These are phyloP conservation scores for Pedionomus torquatus DNA, from an alignment of 2,113 vertebrate genomes.

Conservation along the genomic window DNA sequence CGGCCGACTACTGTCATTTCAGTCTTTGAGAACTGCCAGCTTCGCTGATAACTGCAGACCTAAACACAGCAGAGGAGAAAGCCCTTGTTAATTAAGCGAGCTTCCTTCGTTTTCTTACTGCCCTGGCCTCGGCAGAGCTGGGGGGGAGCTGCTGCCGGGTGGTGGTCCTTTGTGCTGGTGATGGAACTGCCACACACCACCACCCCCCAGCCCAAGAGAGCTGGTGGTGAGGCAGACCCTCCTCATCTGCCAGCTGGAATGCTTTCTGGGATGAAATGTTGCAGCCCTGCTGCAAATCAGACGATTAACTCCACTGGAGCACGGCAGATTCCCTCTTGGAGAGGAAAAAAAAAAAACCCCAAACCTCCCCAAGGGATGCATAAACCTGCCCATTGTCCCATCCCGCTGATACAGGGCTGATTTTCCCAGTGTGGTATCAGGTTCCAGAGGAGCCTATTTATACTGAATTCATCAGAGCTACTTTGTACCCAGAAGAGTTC, in stretches of 20 bases:
- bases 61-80: background rate
- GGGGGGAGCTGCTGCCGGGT: background rate
- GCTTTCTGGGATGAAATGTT: background rate
- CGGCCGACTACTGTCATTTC: conserved; percentile 44
- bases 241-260: background rate
- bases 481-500: conserved; percentile 34
- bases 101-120: background rate
- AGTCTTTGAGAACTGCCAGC: conserved; percentile 31
- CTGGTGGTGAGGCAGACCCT: background rate
- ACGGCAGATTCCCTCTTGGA: background rate
- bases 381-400: conserved; percentile 21
- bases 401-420: background rate
- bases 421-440: background rate
- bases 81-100: conserved; percentile 32
- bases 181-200: background rate
- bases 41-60: background rate
- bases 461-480: conserved; percentile 7
- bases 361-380: background rate
- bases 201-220: background rate
- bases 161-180: background rate
- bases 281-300: background rate
- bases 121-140: background rate
- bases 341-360: too few species aligned
- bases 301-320: background rate
- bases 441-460: conserved; percentile 16